These are phyloP conservation scores for Idaea aversata DNA, from an alignment of 2,888 invertebrate genomes.

Conservation along the genomic window DNA sequence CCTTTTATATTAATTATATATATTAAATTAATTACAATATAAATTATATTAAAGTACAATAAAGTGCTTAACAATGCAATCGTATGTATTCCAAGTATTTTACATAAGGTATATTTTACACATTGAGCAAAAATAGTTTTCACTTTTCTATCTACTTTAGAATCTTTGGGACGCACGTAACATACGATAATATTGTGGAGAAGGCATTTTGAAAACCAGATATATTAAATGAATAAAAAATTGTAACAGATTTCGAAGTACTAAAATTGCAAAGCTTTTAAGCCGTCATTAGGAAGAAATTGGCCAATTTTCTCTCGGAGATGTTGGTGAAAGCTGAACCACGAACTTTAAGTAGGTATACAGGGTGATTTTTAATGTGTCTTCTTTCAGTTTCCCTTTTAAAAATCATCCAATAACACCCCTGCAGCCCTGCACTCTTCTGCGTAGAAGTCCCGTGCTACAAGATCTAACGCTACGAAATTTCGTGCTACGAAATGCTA, in stretches of 20 bases:
- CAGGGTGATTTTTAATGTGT: not conserved
- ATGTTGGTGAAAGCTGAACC: not conserved
- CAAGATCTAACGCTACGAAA: not conserved
- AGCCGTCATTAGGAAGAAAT: not conserved
- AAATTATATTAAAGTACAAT: slow-evolving; percentile 1
- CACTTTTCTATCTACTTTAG: slow-evolving; percentile 10
- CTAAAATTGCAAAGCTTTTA: not conserved
- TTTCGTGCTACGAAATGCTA: not conserved
- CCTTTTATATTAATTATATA: slow-evolving; percentile 6
- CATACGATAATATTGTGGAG: not conserved
- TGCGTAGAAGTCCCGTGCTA: not conserved
- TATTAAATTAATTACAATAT: slow-evolving; percentile 6
- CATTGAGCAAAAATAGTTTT: slow-evolving; percentile 23
- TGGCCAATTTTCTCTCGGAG: not conserved
- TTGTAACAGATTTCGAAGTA: not conserved
- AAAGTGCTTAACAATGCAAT: slow-evolving; percentile 7
- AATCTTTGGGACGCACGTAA: not conserved
- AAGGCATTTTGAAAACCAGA: not conserved
- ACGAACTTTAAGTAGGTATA: not conserved
- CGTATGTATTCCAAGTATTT: not conserved
- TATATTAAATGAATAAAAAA: not conserved
- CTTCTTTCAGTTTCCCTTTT: not conserved
- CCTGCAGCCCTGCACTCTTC: no score
- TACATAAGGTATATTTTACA: slow-evolving; percentile 10
- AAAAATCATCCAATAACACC: not conserved